Base-by-base conservation (phyloP, 1,140 invertebrate species). In the Heliconius nattereri region DNA sequence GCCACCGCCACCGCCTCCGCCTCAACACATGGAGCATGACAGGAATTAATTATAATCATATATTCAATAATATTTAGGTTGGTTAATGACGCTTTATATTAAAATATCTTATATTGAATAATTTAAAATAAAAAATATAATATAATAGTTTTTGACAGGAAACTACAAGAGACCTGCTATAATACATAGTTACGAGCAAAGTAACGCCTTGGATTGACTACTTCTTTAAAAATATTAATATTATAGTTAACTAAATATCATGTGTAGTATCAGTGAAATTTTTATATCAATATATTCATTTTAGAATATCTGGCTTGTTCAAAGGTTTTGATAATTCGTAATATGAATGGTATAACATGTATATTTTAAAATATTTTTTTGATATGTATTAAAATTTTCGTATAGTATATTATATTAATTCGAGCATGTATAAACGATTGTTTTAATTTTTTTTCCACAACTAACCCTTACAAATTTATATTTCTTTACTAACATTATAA, bases 351-450 rank as follows among this genome's bases (percentile, higher is more conserved):
- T 90, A 26, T 66, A 66, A 86, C 81, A 86, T 90, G 88, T 90
- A 89, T 89, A 66, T 93, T 91, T 90, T 82, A 71, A 85, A 89
- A 89, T 88, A 86, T 86, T 90, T 92, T 52, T 93, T 91, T 89
- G 85, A 89, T 88, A 88, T 92, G 86, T 93, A 90, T 90, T 60
- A 93, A 92, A 90, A 92, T 91, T 91, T 91, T 92, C 86, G 80
- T 87, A 90, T 82, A 89, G 85, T 92, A 90, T 91, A 91, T 86
- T 85, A 78, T 91, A 82, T 75, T 81, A 75, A 81, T 66, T 78
- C 71, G 32, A 26, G 60, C 60, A 29, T 29, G 60, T 66, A 66
- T 29, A 81, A 78, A 35, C n/a, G 71, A 19, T 81, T 78, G 75
- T 86, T 87, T 86, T 83, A 52, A 11, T 76, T 71, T 45, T 2